Evolutionary conservation across 2,888 invertebrate species (phyloP).

Genomic region (Idaea aversata): DNA sequence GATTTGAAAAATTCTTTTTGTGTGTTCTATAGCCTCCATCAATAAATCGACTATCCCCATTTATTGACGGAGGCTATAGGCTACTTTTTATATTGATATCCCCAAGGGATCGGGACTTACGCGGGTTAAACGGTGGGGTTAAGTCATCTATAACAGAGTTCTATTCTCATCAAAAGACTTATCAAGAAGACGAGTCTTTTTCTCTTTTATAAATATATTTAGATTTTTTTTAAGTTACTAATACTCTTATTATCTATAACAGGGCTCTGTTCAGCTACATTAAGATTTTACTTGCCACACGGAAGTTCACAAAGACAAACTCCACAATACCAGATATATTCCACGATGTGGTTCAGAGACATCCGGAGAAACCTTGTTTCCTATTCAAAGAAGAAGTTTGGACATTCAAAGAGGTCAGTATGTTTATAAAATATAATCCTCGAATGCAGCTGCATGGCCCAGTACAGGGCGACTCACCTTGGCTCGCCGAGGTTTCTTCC

Average conservation of each 20-base stretch:
- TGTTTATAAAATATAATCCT: neutral
- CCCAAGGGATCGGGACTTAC: too few relatives aligned
- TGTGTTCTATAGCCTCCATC: too few relatives aligned
- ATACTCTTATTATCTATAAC: conserved; percentile 45
- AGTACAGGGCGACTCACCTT: too few relatives aligned
- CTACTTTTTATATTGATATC: too few relatives aligned
- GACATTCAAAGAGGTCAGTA: conserved; percentile 89
- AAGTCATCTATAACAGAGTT: too few relatives aligned
- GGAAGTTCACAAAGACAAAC: conserved; percentile 84
- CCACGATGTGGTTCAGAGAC: conserved; percentile 84
- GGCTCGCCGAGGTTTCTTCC: too few relatives aligned
- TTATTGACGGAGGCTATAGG: too few relatives aligned
- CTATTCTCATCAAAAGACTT: too few relatives aligned
- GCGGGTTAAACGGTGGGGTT: too few relatives aligned
- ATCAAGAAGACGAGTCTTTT: neutral
- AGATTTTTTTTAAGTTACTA: neutral
- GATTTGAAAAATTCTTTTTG: too few relatives aligned
- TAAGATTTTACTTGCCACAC: conserved; percentile 83
- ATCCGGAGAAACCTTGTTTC: conserved; percentile 92
- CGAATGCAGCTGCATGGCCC: neutral
- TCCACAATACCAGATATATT: conserved; percentile 90
- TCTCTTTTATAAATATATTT: neutral
- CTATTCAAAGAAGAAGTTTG: conserved; percentile 90
- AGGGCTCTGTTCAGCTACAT: conserved; percentile 86
- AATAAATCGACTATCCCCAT: too few relatives aligned